Evolutionary conservation across 2,888 invertebrate genomes (phyloP).

Genomic region (Agrochola litura): DNA sequence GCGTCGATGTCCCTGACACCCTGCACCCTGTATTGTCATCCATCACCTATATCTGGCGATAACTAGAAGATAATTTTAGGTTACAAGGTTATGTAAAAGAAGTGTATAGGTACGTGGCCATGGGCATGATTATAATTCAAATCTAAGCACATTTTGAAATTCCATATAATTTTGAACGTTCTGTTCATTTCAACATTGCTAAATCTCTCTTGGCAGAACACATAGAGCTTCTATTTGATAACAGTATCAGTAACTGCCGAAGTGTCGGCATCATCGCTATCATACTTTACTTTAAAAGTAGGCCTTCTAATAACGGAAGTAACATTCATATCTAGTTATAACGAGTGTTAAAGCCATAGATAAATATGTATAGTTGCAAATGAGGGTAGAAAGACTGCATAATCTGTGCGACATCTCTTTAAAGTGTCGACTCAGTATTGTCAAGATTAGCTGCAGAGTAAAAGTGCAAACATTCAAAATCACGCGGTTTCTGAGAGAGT

Average conservation of each 20-base stretch:
- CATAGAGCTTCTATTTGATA: slow-evolving; percentile 7
- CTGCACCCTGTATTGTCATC: not conserved
- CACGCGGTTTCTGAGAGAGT: slow-evolving; percentile 17
- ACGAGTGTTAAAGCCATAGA: not conserved
- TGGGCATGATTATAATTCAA: not conserved
- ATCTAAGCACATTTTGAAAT: not conserved
- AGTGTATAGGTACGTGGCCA: slow-evolving; percentile 17
- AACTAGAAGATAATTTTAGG: not conserved
- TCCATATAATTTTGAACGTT: not conserved
- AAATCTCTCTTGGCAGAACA: not conserved
- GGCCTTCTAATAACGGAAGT: not conserved
- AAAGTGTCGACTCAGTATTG: not conserved
- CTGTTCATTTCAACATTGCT: not conserved
- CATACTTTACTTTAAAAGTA: not conserved
- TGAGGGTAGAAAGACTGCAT: slow-evolving; percentile 17
- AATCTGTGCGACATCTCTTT: not conserved
- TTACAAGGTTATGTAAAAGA: slow-evolving; percentile 8
- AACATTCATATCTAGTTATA: not conserved
- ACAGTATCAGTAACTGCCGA: slow-evolving; percentile 12
- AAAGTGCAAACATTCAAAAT: slow-evolving; percentile 26
- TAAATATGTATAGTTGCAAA: slow-evolving; percentile 2
- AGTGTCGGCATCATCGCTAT: not conserved
- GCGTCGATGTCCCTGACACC: too few relatives aligned
- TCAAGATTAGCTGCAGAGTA: slow-evolving; percentile 1
- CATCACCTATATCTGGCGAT: not conserved